phyloP scores from a whole-genome alignment of 2,797 vertebrate species.

The Epinephelus coioides region DNA sequence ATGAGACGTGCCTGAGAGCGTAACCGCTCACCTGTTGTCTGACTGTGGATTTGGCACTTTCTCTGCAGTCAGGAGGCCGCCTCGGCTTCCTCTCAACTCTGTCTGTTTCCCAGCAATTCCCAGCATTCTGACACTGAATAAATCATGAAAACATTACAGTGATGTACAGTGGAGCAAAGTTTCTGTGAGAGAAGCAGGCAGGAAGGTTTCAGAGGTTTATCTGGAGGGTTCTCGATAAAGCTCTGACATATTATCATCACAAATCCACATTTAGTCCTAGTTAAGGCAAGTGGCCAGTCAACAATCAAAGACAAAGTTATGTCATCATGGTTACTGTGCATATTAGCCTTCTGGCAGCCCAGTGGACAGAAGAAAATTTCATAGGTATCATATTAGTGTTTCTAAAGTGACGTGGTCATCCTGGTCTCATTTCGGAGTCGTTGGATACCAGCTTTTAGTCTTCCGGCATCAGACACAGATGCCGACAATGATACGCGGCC shows the following conservation, averaged over 20 bases:
- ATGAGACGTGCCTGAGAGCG: constrained; percentile 81
- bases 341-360: no score
- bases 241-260: neutral
- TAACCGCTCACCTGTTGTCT: constrained; percentile 86
- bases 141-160: constrained; percentile 37
- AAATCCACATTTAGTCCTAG: neutral
- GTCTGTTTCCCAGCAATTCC: constrained; percentile 49
- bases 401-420: no score
- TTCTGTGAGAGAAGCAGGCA: neutral
- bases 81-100: constrained; percentile 35
- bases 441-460: no score
- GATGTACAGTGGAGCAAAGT: neutral
- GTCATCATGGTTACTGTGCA: no score
- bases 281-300: no score
- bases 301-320: no score
- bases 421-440: no score
- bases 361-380: no score
- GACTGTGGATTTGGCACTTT: constrained; percentile 56
- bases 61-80: constrained; percentile 53
- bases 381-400: no score
- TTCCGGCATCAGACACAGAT: no score
- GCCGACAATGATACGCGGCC: no score
- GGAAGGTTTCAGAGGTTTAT: neutral
- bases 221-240: no score
- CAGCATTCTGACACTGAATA: constrained; percentile 48